Evolutionary conservation across 1,140 invertebrate species (phyloP).

Genomic region (Stenopsyche tienmushanensis): DNA sequence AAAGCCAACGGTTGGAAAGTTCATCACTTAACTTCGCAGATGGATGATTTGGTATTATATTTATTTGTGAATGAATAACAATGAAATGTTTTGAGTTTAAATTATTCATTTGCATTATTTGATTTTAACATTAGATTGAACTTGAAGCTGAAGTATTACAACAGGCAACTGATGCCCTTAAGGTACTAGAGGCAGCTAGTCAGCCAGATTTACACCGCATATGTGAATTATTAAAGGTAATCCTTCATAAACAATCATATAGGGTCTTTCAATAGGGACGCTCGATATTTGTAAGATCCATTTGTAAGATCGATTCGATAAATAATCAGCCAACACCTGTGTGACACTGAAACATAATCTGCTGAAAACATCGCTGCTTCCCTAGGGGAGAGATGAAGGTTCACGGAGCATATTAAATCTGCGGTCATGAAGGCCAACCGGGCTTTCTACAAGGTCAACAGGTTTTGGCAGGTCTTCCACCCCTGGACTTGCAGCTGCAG

Average conservation of each 20-base stretch:
- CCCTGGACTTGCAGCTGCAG: too few relatives aligned
- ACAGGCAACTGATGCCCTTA: slow-evolving; percentile 64
- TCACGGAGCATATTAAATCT: too few relatives aligned
- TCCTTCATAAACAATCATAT: slow-evolving; percentile 4
- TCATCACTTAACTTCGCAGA: slow-evolving; percentile 86
- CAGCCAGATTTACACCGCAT: slow-evolving; percentile 66
- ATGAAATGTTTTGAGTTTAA: background rate
- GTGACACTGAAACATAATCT: too few relatives aligned
- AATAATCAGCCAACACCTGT: too few relatives aligned
- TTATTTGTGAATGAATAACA: background rate
- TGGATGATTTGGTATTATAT: slow-evolving; percentile 81
- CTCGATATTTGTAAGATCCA: too few relatives aligned
- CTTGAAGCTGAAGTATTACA: slow-evolving; percentile 63
- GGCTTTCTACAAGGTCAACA: too few relatives aligned
- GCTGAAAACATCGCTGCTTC: too few relatives aligned
- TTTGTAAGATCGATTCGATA: too few relatives aligned
- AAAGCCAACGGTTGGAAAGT: slow-evolving; percentile 96
- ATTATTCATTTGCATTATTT: background rate
- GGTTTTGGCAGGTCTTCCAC: too few relatives aligned
- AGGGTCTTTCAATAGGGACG: too few relatives aligned
- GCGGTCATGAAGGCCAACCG: too few relatives aligned
- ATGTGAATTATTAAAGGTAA: slow-evolving; percentile 76
- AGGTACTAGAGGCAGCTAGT: slow-evolving; percentile 66
- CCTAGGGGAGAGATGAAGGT: too few relatives aligned
- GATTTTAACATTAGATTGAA: slow-evolving; percentile 46